Evolutionary conservation across 1,140 invertebrate species (phyloP).

Genomic region (Scaptomyza montana): DNA sequence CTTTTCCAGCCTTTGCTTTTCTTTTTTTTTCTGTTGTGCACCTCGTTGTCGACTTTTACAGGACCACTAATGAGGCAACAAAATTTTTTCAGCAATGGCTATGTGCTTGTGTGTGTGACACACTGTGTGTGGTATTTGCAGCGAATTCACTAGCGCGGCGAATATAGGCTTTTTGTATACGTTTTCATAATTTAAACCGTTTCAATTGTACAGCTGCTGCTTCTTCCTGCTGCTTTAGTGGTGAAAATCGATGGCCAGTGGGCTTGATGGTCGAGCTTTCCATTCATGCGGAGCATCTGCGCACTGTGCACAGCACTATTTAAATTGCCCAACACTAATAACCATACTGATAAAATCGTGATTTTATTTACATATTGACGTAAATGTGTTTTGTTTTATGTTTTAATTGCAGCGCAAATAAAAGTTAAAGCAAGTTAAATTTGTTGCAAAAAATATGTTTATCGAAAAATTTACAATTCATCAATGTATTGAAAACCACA

Average conservation of each 20-base stretch:
- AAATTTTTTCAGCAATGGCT: slow-evolving; percentile 45
- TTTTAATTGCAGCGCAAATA: slow-evolving; percentile 3
- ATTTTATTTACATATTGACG: background rate
- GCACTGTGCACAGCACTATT: slow-evolving; percentile 21
- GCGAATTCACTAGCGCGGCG: slow-evolving; percentile 66
- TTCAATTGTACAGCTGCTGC: slow-evolving; percentile 54
- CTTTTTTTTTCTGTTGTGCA: slow-evolving; percentile 47
- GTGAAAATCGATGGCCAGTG: slow-evolving; percentile 70
- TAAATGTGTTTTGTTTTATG: background rate
- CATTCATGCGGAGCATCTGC: slow-evolving; percentile 57
- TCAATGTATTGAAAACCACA: background rate
- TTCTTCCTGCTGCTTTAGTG: slow-evolving; percentile 40
- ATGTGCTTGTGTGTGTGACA: slow-evolving; percentile 9
- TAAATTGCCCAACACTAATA: slow-evolving; percentile 24
- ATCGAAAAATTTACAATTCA: slow-evolving; percentile 17
- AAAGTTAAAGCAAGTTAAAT: background rate
- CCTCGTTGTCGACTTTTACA: slow-evolving; percentile 62
- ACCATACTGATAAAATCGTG: slow-evolving; percentile 5
- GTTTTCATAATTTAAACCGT: slow-evolving; percentile 70
- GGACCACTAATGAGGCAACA: slow-evolving; percentile 64
- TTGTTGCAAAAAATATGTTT: slow-evolving; percentile 14
- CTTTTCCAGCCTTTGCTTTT: slow-evolving; percentile 35
- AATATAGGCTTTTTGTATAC: slow-evolving; percentile 70
- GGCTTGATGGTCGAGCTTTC: slow-evolving; percentile 47
- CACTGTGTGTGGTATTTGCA: slow-evolving; percentile 31